phyloP scores from a whole-genome alignment of 2,113 vertebrate species.

The Onychorhynchus coronatus region DNA sequence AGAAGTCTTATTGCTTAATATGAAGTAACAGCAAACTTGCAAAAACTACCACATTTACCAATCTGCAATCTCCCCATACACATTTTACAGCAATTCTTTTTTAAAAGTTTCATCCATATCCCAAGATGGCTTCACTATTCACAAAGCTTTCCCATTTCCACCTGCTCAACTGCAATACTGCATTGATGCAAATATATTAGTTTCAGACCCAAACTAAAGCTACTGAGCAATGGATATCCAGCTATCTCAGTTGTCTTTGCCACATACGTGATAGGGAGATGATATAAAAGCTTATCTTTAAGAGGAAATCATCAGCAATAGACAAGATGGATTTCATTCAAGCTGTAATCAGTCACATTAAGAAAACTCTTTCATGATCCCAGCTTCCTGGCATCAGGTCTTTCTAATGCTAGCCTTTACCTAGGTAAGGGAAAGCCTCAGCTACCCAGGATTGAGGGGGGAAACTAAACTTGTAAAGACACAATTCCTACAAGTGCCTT shows the following conservation, averaged over 20 bases:
- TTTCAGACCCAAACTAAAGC: neutral
- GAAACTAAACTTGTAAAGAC: neutral
- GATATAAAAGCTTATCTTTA: neutral
- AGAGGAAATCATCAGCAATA: neutral
- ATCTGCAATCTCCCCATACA: neutral
- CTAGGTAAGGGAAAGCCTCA: neutral
- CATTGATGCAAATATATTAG: neutral
- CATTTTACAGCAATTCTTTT: neutral
- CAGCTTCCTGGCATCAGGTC: neutral
- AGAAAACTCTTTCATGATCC: neutral
- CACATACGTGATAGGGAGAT: neutral
- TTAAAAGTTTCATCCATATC: neutral
- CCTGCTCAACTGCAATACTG: neutral
- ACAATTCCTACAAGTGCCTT: neutral
- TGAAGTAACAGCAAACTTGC: neutral
- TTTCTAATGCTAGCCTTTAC: neutral
- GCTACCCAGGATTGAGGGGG: neutral
- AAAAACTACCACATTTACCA: neutral
- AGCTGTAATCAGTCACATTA: neutral
- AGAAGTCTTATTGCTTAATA: neutral
- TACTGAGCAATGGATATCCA: neutral
- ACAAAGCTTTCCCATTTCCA: neutral
- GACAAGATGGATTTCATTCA: neutral
- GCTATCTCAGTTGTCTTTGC: neutral
- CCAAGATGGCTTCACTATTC: neutral